These are phyloP conservation scores for Mus spicilegus DNA, from an alignment of 2,113 vertebrate species.

Conservation along the genomic window DNA sequence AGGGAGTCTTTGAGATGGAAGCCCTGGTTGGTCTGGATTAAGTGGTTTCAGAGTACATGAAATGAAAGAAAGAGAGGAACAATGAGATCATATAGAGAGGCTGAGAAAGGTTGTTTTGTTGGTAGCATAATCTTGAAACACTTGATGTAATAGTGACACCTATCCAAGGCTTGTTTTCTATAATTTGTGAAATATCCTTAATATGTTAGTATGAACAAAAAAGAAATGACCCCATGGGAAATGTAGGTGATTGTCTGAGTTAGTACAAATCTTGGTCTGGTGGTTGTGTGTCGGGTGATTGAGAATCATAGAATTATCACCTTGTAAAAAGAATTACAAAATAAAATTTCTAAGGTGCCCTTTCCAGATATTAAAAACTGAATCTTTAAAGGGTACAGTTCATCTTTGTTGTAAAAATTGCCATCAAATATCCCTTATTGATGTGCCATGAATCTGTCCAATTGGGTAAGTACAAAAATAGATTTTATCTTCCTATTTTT, in stretches of 20 bases:
- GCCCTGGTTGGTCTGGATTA: neutral
- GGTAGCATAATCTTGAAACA: neutral
- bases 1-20: constrained; percentile 21
- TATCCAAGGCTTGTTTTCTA: neutral
- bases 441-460: constrained; percentile 58
- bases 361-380: constrained; percentile 68
- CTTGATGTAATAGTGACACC: neutral
- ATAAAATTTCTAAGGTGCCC: constrained; percentile 36
- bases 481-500: constrained; percentile 52
- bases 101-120: constrained; percentile 26
- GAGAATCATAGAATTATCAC: neutral
- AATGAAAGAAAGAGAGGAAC: neutral
- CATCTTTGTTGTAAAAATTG: constrained; percentile 51
- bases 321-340: constrained; percentile 28
- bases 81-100: neutral
- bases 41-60: neutral
- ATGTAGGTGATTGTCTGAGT: neutral
- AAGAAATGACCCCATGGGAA: neutral
- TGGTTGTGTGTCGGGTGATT: neutral
- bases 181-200: neutral
- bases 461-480: constrained; percentile 50
- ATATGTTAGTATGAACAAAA: neutral
- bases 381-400: constrained; percentile 57
- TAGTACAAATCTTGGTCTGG: neutral
- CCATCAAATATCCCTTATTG: constrained; percentile 49